Evolutionary conservation across 2,113 vertebrate genomes (phyloP).

Genomic region (Hippoglossus stenolepis): DNA sequence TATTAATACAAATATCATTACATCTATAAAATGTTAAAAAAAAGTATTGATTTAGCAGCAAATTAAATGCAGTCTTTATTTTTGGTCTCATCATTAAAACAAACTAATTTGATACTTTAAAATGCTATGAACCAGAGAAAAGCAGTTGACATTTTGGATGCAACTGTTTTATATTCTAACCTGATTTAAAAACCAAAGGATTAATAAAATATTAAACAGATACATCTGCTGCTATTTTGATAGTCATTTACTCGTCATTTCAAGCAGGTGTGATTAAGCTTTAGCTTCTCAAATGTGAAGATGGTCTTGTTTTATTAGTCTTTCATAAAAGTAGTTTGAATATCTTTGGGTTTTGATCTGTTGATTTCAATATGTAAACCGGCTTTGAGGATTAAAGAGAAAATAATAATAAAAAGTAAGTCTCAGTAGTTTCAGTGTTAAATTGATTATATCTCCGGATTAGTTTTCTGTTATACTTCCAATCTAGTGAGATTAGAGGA

Average conservation of each 20-base stretch:
- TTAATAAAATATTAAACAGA: too few species aligned
- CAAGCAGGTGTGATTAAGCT: not conserved
- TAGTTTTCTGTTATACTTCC: not conserved
- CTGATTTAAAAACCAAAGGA: too few species aligned
- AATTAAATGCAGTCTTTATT: not conserved
- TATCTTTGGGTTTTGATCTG: not conserved
- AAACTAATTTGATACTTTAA: not conserved
- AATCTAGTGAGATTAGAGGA: conserved; percentile 2
- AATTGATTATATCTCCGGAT: conserved; percentile 1
- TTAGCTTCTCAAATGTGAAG: not conserved
- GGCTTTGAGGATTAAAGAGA: too few species aligned
- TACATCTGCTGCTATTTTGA: too few species aligned
- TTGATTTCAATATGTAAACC: not conserved
- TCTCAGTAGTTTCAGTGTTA: not conserved
- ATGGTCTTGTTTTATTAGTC: not conserved
- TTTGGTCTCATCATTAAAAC: not conserved
- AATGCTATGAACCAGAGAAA: not conserved
- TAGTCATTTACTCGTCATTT: not conserved
- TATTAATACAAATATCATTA: not conserved
- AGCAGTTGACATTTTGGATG: not conserved
- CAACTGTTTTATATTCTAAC: not conserved
- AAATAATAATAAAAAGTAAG: not conserved
- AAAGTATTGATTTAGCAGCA: not conserved
- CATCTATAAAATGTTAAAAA: not conserved
- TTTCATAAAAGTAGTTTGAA: not conserved